These are phyloP conservation scores for Hypocryptadius cinnamomeus DNA, from an alignment of 2,113 vertebrate genomes.

Conservation along the genomic window DNA sequence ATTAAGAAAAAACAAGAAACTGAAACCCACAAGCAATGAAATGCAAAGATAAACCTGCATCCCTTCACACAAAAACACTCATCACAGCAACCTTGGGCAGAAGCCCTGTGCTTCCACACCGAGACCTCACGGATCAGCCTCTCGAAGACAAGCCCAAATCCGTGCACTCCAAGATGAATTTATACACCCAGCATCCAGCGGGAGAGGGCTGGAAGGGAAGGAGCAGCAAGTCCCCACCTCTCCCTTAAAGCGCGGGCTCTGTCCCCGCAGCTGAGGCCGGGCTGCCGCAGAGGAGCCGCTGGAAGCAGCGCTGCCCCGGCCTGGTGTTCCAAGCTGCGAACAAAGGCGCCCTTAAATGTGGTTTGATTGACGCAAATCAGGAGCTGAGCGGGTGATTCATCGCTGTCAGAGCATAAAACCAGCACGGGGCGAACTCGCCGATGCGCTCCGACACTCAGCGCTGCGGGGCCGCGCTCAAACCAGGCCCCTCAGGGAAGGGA, in stretches of 20 bases:
- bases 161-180: background rate
- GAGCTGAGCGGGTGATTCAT: constrained; percentile 55
- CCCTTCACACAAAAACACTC: background rate
- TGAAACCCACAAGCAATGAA: background rate
- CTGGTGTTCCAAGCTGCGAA: background rate
- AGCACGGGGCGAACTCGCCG: background rate
- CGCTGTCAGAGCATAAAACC: background rate
- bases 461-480: fast-evolving
- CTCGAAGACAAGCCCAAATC: background rate
- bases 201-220: background rate
- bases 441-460: background rate
- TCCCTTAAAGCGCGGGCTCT: background rate
- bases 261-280: background rate
- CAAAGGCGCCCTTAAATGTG: constrained; percentile 58
- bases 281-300: background rate
- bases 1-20: background rate
- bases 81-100: background rate
- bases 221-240: background rate
- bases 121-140: fast-evolving
- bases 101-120: background rate
- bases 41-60: background rate
- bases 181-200: background rate
- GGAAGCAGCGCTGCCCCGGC: background rate
- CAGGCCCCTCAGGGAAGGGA: background rate
- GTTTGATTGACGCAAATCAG: constrained; percentile 66